phyloP scores from a whole-genome alignment of 1,140 invertebrate genomes.

The Drosophila ercepeae region DNA sequence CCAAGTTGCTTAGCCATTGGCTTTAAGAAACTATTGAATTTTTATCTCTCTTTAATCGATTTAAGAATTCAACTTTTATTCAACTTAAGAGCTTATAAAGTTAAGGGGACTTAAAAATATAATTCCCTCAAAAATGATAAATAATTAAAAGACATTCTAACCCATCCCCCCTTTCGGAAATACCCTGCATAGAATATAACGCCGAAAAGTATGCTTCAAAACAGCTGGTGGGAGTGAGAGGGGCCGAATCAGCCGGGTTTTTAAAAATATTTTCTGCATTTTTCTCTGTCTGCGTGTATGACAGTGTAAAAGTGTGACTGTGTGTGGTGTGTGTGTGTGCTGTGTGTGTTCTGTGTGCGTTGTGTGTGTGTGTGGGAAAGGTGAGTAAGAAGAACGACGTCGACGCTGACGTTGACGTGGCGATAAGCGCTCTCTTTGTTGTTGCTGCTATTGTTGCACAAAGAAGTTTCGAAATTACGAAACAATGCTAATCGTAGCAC shows the following conservation, averaged over 20 bases:
- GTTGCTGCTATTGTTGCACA: slow-evolving; percentile 9
- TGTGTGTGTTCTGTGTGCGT: no score
- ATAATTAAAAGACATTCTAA: no score
- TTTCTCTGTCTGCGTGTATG: neutral
- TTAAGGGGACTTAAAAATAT: no score
- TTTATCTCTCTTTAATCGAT: no score
- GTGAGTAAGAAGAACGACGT: slow-evolving; percentile 40
- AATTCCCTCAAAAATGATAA: no score
- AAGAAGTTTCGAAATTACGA: slow-evolving; percentile 61
- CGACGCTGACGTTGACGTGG: slow-evolving; percentile 48
- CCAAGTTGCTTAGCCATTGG: neutral
- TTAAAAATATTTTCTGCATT: slow-evolving; percentile 39
- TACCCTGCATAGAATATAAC: slow-evolving; percentile 5
- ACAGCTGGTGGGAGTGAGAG: neutral
- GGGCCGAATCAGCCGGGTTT: slow-evolving; percentile 3
- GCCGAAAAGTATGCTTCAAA: slow-evolving; percentile 63
- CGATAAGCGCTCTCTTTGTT: slow-evolving; percentile 33
- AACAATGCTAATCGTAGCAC: slow-evolving; percentile 33
- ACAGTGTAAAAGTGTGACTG: neutral
- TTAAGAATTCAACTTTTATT: neutral
- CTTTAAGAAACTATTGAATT: no score
- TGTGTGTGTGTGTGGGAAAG: slow-evolving; percentile 21
- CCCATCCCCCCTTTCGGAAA: neutral
- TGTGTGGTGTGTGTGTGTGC: neutral
- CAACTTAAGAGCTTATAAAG: no score